Conservation (phyloP, 2,888 invertebrate genomes). For the Phasia obesa region DNA sequence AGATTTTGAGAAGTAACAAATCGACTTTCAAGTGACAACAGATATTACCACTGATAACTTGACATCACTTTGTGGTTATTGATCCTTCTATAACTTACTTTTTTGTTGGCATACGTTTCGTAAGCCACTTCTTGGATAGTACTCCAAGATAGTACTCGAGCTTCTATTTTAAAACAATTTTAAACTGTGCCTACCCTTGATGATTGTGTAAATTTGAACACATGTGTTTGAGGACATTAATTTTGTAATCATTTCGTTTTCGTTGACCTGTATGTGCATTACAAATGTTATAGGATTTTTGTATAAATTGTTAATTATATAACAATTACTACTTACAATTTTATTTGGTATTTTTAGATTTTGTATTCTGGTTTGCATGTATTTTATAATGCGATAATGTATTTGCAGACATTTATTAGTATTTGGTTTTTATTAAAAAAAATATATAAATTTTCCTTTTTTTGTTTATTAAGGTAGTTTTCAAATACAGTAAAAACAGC, state of each 20-base stretch:
- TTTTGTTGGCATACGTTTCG: too few species aligned
- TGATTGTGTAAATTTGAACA: constrained; percentile 3
- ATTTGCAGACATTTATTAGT: constrained; percentile 15
- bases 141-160: too few species aligned
- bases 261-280: neutral
- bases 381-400: constrained; percentile 40
- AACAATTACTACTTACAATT: constrained; percentile 31
- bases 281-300: neutral
- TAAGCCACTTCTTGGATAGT: too few species aligned
- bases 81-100: too few species aligned
- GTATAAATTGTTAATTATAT: constrained; percentile 36
- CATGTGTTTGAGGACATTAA: constrained; percentile 24
- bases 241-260: constrained; percentile 26
- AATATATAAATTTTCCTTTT: neutral
- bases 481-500: neutral
- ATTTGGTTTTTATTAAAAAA: neutral
- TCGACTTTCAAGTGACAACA: too few species aligned
- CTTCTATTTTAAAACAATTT: neutral
- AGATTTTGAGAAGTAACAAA: too few species aligned
- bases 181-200: neutral
- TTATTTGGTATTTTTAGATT: constrained; percentile 35
- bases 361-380: constrained; percentile 35
- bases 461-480: neutral
- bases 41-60: too few species aligned
- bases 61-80: too few species aligned